Evolutionary conservation across 92 coral and sea anemone genomes (phyloP).

Genomic region (Palythoa grandiflora): DNA sequence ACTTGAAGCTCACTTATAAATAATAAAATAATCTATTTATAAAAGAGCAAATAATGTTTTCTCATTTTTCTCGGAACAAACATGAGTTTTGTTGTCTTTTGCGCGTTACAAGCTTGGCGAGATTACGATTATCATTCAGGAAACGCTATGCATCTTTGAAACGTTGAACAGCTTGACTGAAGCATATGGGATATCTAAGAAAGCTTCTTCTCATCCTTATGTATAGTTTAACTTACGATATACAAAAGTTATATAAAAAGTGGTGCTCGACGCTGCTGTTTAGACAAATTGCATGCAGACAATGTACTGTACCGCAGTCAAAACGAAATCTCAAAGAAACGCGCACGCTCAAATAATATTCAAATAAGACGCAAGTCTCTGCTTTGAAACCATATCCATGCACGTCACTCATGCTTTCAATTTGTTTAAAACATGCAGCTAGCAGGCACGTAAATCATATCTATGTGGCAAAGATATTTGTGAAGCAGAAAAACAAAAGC

Average conservation of each 20-base stretch:
- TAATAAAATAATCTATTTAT: background rate
- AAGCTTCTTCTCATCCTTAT: background rate
- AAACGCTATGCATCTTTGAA: background rate
- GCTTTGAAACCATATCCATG: conserved; percentile 47
- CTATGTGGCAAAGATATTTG: background rate
- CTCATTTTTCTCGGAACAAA: background rate
- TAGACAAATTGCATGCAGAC: background rate
- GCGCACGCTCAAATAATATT: conserved; percentile 45
- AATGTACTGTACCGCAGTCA: background rate
- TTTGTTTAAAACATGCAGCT: conserved; percentile 5
- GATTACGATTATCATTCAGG: background rate
- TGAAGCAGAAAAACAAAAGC: background rate
- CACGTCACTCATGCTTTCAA: conserved; percentile 6
- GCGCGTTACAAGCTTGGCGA: background rate
- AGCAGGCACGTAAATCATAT: background rate
- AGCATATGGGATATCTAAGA: background rate
- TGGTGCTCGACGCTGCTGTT: background rate
- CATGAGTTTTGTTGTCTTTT: background rate
- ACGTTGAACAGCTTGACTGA: background rate
- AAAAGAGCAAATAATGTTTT: background rate
- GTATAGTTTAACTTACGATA: background rate
- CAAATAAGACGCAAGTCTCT: conserved; percentile 30
- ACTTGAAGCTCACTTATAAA: background rate
- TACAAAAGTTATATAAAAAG: background rate
- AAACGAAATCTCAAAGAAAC: background rate